These are phyloP conservation scores for Morpho achilles DNA, from an alignment of 2,888 invertebrate species.

Conservation along the genomic window DNA sequence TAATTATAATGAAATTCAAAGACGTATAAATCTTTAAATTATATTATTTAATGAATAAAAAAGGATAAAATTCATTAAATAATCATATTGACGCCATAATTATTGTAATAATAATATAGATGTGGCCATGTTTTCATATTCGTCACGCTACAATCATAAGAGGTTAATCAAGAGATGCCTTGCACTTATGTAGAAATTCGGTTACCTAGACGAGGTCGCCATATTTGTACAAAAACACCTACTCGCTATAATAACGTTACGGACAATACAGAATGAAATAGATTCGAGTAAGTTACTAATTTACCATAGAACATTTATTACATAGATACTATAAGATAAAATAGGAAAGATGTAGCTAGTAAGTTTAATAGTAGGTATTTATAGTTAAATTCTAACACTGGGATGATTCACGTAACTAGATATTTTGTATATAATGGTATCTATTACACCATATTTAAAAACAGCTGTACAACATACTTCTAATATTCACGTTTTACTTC, in stretches of 20 bases:
- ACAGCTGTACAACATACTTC: constrained; percentile 45
- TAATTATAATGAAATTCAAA: no score
- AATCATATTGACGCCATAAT: background rate
- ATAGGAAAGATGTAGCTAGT: constrained; percentile 60
- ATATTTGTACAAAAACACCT: constrained; percentile 72
- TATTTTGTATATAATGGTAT: constrained; percentile 35
- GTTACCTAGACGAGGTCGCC: constrained; percentile 76
- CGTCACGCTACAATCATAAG: constrained; percentile 13
- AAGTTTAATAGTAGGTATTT: constrained; percentile 52
- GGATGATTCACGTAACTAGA: constrained; percentile 48
- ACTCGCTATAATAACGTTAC: constrained; percentile 53
- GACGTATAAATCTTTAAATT: no score
- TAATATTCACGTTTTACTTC: constrained; percentile 50
- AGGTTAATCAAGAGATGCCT: constrained; percentile 33
- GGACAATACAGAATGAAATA: constrained; percentile 65
- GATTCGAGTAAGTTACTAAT: constrained; percentile 69
- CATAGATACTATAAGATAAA: constrained; percentile 60
- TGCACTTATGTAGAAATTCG: constrained; percentile 71
- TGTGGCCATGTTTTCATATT: constrained; percentile 4
- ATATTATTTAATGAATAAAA: background rate
- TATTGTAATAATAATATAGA: background rate
- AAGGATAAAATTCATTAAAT: background rate
- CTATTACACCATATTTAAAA: constrained; percentile 28
- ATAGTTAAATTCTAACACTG: constrained; percentile 61
- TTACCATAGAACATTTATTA: constrained; percentile 76